phyloP scores from a whole-genome alignment of 30 jellyfish, hydroid and myxozoan genomes.

The Aurelia aurita region DNA sequence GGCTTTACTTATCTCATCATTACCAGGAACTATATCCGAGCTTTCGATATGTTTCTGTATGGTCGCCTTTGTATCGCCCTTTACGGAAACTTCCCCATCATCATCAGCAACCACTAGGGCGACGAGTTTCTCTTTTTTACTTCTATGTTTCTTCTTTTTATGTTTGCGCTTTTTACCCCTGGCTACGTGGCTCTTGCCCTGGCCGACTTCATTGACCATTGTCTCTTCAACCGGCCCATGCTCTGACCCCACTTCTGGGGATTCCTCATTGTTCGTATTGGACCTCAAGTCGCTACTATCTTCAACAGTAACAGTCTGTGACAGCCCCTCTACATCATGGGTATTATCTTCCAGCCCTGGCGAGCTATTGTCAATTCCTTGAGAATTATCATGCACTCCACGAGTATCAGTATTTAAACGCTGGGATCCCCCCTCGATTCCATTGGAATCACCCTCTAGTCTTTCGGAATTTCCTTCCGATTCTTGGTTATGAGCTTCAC shows the following conservation, averaged over 20 bases:
- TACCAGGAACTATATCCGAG: neutral
- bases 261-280: neutral
- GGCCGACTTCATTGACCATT: conserved; percentile 36
- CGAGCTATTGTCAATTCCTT: neutral
- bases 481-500: neutral
- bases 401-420: neutral
- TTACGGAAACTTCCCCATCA: conserved; percentile 18
- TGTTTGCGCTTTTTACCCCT: conserved; percentile 4
- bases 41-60: conserved; percentile 1
- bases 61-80: conserved; percentile 21
- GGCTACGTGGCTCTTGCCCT: conserved; percentile 53
- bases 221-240: conserved; percentile 1
- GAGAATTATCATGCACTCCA: neutral
- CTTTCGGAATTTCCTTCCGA: neutral
- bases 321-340: neutral
- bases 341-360: conserved; percentile 3
- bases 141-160: neutral
- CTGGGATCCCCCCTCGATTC: neutral
- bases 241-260: conserved; percentile 5
- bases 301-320: neutral
- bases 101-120: conserved; percentile 6
- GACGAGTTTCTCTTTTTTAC: neutral
- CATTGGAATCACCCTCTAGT: neutral
- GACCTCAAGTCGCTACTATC: neutral
- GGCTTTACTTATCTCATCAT: conserved; percentile 10